Evolutionary conservation across 2,797 vertebrate genomes (phyloP), one percentile per base, ranked within the genome.

Genomic region (Parambassis ranga): DNA sequence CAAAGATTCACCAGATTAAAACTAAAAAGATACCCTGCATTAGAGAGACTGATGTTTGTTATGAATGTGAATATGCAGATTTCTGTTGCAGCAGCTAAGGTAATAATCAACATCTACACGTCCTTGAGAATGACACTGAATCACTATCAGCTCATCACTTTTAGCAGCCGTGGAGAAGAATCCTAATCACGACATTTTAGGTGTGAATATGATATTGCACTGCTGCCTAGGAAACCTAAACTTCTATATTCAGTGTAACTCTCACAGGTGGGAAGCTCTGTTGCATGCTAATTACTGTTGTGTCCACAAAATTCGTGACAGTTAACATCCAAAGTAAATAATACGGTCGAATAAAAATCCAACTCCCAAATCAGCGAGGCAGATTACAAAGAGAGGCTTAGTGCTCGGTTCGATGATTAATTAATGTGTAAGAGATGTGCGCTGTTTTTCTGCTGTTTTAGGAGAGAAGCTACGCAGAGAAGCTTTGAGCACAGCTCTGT

Each of bases 401-500:
- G 44, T 7, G 63, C 32, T 59, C 2, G 15, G 48, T 65, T 69
- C 23, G 22, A 63, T 77, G 49, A 80, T 76, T 87, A 79, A 83
- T 84, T 84, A 82, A 80, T 76, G 73, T 64, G 67, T 30, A 65
- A 72, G 64, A 77, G 69, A 80, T 63, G 71, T 59, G 39, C 75
- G 60, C 52, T n/a, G 56, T 9, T 52, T 78, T 70, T 79, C 50
- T 63, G 57, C 74, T 71, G 79, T 73, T 85, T 76, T 41, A 71
- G 74, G 63, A 62, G 42, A 68, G 49, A 39, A 73, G 64, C 22
- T 16, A 86, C 69, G 36, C 46, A 68, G 24, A 44, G 58, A 65
- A 36, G 77, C 71, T 86, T 83, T 85, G 64, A 87, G 82, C 44
- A 26, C 46, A 65, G 46, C 65, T 49, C 30, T 24, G 9, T 41